These are phyloP conservation scores for Drosophila guanche DNA, from an alignment of 1,140 invertebrate species.

Conservation along the genomic window DNA sequence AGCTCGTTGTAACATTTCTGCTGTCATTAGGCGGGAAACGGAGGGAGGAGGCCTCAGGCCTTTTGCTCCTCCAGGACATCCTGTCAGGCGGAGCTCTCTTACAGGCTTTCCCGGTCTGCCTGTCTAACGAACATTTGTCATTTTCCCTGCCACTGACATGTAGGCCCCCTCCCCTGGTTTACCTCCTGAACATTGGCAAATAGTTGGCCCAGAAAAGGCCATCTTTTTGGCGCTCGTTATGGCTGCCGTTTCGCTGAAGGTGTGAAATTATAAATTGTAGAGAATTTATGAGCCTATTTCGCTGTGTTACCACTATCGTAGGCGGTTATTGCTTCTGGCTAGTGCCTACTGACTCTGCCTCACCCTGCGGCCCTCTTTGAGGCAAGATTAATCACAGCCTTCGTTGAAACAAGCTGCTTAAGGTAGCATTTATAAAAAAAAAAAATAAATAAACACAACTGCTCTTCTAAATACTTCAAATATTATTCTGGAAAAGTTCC, in stretches of 20 bases:
- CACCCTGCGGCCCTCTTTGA: no score
- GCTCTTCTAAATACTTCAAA: no score
- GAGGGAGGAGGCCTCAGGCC: background rate
- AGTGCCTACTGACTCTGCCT: no score
- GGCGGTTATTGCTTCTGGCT: conserved; percentile 41
- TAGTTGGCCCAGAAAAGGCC: conserved; percentile 47
- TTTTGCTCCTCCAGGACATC: conserved; percentile 10
- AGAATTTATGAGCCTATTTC: conserved; percentile 71
- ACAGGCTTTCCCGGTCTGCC: conserved; percentile 64
- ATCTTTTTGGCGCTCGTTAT: conserved; percentile 49
- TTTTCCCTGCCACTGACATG: conserved; percentile 65
- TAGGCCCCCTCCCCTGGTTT: background rate
- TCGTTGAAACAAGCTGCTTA: no score
- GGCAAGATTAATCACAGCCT: no score
- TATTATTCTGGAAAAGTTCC: no score
- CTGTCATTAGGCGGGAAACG: conserved; percentile 55
- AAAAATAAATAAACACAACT: no score
- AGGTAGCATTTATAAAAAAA: no score
- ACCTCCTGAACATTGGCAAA: conserved; percentile 72
- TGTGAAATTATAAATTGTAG: conserved; percentile 77
- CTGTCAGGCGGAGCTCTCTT: conserved; percentile 32
- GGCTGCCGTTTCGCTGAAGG: conserved; percentile 39
- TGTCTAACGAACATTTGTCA: conserved; percentile 76
- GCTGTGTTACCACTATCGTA: conserved; percentile 37
- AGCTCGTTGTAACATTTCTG: conserved; percentile 50